These are phyloP conservation scores for Microtus montanus DNA, from an alignment of 2,113 vertebrate genomes.

Conservation along the genomic window DNA sequence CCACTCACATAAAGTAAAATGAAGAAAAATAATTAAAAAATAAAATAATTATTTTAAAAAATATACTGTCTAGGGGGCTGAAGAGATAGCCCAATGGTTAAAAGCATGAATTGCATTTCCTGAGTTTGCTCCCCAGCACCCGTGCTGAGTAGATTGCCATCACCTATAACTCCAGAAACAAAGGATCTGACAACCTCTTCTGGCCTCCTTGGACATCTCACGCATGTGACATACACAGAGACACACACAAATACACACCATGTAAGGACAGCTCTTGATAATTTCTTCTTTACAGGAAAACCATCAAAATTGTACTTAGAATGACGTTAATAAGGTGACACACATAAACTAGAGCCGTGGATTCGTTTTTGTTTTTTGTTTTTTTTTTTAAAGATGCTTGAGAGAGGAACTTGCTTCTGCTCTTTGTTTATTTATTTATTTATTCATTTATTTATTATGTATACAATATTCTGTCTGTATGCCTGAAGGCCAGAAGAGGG, in stretches of 20 bases:
- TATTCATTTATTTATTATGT: no score
- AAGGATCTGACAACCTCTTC: background rate
- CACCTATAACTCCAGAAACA: background rate
- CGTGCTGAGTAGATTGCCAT: background rate
- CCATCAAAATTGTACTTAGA: background rate
- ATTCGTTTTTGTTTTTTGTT: no score
- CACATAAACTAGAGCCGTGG: background rate
- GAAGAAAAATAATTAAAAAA: background rate
- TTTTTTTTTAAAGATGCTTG: no score
- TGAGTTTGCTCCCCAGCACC: background rate
- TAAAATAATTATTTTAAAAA: background rate
- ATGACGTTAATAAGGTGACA: background rate
- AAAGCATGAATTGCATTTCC: background rate
- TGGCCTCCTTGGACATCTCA: no score
- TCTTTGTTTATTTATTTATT: no score
- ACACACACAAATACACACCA: background rate
- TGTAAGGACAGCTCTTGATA: background rate
- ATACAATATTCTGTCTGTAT: no score
- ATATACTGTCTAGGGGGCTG: no score
- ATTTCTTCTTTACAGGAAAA: conserved; percentile 12
- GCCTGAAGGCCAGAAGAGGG: no score
- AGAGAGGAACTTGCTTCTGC: no score
- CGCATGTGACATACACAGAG: background rate
- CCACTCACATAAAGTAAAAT: background rate
- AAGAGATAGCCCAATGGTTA: background rate